These are phyloP conservation scores for Anseranas semipalmata DNA, from an alignment of 2,113 vertebrate species.

Conservation along the genomic window DNA sequence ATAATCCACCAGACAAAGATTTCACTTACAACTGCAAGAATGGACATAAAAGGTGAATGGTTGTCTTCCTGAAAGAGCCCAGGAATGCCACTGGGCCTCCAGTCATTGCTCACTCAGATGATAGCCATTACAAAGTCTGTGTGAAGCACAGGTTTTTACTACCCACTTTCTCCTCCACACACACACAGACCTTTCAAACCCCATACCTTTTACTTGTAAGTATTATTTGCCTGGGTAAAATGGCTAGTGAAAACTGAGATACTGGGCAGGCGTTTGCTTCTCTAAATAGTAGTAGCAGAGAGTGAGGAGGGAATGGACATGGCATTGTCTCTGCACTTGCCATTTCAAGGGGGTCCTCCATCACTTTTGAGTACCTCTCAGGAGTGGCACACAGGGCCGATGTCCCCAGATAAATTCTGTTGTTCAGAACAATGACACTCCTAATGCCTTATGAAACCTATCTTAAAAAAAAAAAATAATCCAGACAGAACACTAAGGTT, in stretches of 20 bases:
- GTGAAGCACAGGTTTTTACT: background rate
- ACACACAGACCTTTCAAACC: background rate
- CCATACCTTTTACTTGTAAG: background rate
- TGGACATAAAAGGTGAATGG: background rate
- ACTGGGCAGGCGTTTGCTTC: background rate
- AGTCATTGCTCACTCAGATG: fast-evolving
- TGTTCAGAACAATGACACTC: fast-evolving
- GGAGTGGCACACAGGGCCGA: background rate
- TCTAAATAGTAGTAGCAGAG: background rate
- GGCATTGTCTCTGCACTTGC: fast-evolving
- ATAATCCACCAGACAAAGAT: background rate
- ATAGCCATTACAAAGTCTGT: fast-evolving
- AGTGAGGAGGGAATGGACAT: background rate
- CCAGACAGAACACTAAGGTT: background rate
- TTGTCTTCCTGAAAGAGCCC: background rate
- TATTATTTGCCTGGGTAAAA: fast-evolving
- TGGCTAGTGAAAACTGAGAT: too few relatives aligned
- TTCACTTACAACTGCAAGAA: background rate
- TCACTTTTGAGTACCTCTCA: background rate
- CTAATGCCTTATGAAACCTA: background rate
- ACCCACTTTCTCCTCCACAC: background rate
- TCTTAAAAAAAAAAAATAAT: background rate
- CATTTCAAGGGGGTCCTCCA: background rate
- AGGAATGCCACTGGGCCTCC: background rate
- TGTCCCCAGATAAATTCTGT: background rate